Evolutionary conservation across 2,113 vertebrate genomes (phyloP), one percentile per base, ranked within the genome.

Genomic region (Argyrosomus japonicus): DNA sequence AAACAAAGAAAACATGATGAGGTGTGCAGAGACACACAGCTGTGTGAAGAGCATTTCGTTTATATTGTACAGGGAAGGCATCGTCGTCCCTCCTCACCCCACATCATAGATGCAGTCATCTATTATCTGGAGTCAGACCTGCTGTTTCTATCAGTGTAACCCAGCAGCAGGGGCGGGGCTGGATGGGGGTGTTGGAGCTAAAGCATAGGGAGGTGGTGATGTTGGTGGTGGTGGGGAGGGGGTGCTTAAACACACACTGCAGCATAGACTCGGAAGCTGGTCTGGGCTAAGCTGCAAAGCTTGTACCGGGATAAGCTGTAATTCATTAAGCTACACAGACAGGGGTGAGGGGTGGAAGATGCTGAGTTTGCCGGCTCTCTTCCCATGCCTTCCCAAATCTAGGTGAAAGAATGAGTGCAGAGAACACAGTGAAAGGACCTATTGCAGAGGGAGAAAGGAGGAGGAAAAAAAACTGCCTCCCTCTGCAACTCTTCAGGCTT

Each of bases 241-340:
- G n/a, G 60, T 25, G 73, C 71, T 82, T 78, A 81, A 75, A 86
- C 88, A 78, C 72, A 81, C 67, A 81, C 91, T 91, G 93, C 89
- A 83, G 87, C 81, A 89, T 47, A 68, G 67, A 88, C 88, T 82
- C 51, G 17, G 84, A 88, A 50, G 86, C 86, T 75, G 86, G 81
- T 77, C 77, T 56, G 84, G 69, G 75, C 86, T 94, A 91, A 95
- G 93, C 94, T 91, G 90, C 89, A 94, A 90, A 94, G 92, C 93
- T 93, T 88, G 90, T 87, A 88, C 79, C 23, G 15, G 87, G 84
- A 90, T 94, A 94, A 95, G 90, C 94, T 91, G 91, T 93, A 94
- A 93, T 94, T 93, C 83, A 95, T 94, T 94, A 93, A 93, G 91
- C 90, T 73, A 87, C 77, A 81, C 90, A 75, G 87, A 89, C 85